A percentile compares a stretch with the other conserved stretches of the same genome.
phyloP scores from a whole-genome alignment of 2,888 invertebrate species.

The Trichopria drosophilae region DNA sequence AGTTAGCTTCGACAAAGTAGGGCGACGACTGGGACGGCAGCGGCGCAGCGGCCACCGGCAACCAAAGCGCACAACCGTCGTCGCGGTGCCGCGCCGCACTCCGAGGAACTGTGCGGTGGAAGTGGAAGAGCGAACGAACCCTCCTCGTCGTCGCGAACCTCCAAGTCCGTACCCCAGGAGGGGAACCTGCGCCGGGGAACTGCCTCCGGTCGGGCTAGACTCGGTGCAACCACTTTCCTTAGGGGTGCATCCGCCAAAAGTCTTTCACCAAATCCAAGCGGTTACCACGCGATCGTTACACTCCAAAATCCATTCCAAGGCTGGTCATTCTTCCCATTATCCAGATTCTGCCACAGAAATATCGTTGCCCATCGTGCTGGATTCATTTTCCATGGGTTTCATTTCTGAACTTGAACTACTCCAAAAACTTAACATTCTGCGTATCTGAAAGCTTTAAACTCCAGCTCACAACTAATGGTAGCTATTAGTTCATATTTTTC shows the following conservation, averaged over 20 bases:
- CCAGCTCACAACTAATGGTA: no score
- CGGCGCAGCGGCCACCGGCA: slow-evolving; percentile 53
- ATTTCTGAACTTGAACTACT: no score
- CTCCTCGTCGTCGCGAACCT: slow-evolving; percentile 38
- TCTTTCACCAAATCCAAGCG: no score
- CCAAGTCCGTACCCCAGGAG: slow-evolving; percentile 46
- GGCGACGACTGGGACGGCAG: slow-evolving; percentile 57
- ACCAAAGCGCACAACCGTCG: slow-evolving; percentile 47
- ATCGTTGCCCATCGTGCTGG: not conserved
- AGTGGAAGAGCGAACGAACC: slow-evolving; percentile 43
- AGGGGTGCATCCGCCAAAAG: not conserved
- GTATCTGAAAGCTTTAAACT: no score
- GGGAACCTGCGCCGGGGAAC: slow-evolving; percentile 38
- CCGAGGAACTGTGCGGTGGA: slow-evolving; percentile 46
- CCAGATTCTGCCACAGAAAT: not conserved
- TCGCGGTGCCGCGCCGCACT: slow-evolving; percentile 43
- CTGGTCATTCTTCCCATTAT: not conserved
- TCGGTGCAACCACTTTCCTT: not conserved
- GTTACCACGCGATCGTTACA: no score
- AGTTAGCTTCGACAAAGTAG: slow-evolving; percentile 56
- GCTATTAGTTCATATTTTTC: no score
- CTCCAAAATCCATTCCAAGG: no score
- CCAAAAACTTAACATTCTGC: no score
- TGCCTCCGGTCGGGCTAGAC: slow-evolving; percentile 5
- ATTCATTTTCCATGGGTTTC: not conserved